Base-by-base conservation (phyloP, 2,797 vertebrate species). In the Schizothorax lantsangensis region DNA sequence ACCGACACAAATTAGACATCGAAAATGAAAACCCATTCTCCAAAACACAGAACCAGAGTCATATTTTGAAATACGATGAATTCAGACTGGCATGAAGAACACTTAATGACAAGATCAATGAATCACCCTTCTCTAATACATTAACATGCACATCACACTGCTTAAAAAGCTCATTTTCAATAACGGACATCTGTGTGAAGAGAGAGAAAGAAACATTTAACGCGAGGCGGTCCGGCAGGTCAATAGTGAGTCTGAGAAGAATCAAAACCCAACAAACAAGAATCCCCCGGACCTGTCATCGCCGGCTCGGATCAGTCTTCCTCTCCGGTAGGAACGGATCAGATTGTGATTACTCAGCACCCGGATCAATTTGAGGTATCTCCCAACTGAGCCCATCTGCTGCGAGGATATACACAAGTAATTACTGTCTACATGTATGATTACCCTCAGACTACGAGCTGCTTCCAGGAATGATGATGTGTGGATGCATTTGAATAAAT, bases 321-420 rank as follows among this genome's bases (percentile, higher is more conserved):
- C 86, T 79, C 92, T 91, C 91, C 88, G 75, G 84, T 87, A 84
- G 85, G 89, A 89, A 87, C 88, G 78, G 90, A 91, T 92, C 90
- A 74, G 86, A 93, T 93, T 93, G 91, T 84, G 90, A 92, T 92
- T 92, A 89, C 90, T 94, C 92, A 91, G 92, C 92, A 90, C 91
- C 89, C 57, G 68, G 91, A 94, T 94, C 91, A 92, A 93, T 94
- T 91, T 91, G 88, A 92, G 94, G 91, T 87, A 85, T 92, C 90
- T 93, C 88, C 91, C 92, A 87, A 90, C 92, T 91, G 30, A 80
- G 90, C 89, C 88, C 89, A 80, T 88, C 88, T 87, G 88, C 84
- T 86, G 88, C 91, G 88, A 90, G 89, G 85, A 89, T 84, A 91
- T 91, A 93, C 93, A 93, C 87, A 93, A 92, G 89, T 84, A 89